A percentile compares a stretch with the other conserved stretches of the same genome.
Evolutionary conservation across 1,140 invertebrate genomes (phyloP).

Genomic region (Mamestra configurata): DNA sequence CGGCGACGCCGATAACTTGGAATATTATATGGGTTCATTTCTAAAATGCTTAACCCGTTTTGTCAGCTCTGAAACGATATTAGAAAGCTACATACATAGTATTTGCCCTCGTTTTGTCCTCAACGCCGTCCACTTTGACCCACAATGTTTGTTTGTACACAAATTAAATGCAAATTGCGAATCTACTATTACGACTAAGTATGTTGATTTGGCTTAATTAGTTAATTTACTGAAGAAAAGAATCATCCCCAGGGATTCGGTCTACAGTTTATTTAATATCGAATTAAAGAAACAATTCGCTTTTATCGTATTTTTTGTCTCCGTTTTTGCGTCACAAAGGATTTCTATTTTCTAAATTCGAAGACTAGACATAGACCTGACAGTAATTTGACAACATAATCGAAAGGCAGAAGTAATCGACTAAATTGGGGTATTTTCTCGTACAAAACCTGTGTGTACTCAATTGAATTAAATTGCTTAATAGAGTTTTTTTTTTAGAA

Average conservation of each 20-base stretch:
- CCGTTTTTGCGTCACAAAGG: not conserved
- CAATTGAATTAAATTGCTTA: too few species aligned
- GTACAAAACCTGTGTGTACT: too few species aligned
- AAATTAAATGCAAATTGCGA: conserved; percentile 23
- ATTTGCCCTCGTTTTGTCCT: not conserved
- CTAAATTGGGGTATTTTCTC: too few species aligned
- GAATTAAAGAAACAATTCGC: not conserved
- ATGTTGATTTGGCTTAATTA: conserved; percentile 19
- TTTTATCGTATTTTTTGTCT: not conserved
- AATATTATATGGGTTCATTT: not conserved
- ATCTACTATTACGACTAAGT: not conserved
- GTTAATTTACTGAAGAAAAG: not conserved
- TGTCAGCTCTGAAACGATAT: not conserved
- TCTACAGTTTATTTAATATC: not conserved
- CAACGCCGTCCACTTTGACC: not conserved
- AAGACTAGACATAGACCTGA: not conserved
- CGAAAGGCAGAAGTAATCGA: not conserved
- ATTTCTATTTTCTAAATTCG: not conserved
- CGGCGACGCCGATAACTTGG: too few species aligned
- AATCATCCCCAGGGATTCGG: not conserved
- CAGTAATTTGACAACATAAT: not conserved
- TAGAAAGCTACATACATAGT: not conserved
- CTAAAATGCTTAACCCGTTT: not conserved
- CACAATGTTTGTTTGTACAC: not conserved
- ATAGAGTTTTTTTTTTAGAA: too few species aligned